Conservation (phyloP, 1,140 invertebrate species). For the Semibalanus balanoides region DNA sequence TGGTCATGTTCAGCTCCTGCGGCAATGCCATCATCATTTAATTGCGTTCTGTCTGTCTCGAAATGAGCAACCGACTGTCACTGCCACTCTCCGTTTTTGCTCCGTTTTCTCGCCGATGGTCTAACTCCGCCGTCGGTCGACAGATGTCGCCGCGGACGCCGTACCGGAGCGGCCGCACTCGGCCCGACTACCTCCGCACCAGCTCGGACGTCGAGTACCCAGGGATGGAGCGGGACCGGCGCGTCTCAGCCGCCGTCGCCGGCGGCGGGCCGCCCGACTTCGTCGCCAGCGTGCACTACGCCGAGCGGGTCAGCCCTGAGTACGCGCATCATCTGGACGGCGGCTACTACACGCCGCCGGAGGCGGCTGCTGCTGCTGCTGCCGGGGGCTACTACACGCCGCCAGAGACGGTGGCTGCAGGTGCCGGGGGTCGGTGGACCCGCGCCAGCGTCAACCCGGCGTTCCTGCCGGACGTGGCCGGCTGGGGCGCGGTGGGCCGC, state of each 20-base stretch:
- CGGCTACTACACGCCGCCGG: slow-evolving; percentile 24
- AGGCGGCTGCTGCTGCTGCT: slow-evolving; percentile 18
- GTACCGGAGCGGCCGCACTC: not conserved
- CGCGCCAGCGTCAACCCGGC: slow-evolving; percentile 12
- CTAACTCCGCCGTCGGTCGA: not conserved
- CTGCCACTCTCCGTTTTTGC: no score
- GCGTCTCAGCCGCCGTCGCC: slow-evolving; percentile 24
- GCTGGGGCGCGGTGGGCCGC: not conserved
- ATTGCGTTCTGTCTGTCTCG: no score
- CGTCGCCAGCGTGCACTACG: slow-evolving; percentile 19
- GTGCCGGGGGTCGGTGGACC: slow-evolving; percentile 16
- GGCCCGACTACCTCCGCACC: not conserved
- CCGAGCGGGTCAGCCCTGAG: slow-evolving; percentile 24
- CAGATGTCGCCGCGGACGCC: not conserved
- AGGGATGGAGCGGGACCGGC: not conserved
- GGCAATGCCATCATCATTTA: no score
- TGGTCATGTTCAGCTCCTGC: no score
- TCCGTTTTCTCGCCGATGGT: no score
- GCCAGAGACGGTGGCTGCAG: slow-evolving; percentile 20
- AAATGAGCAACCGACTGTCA: no score
- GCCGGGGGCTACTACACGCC: slow-evolving; percentile 23
- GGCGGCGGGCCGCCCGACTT: slow-evolving; percentile 45
- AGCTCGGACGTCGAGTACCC: not conserved
- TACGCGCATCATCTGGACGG: slow-evolving; percentile 19
- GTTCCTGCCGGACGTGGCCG: not conserved